phyloP scores from a whole-genome alignment of 2,113 vertebrate species.

The Rhynchomys soricoides region DNA sequence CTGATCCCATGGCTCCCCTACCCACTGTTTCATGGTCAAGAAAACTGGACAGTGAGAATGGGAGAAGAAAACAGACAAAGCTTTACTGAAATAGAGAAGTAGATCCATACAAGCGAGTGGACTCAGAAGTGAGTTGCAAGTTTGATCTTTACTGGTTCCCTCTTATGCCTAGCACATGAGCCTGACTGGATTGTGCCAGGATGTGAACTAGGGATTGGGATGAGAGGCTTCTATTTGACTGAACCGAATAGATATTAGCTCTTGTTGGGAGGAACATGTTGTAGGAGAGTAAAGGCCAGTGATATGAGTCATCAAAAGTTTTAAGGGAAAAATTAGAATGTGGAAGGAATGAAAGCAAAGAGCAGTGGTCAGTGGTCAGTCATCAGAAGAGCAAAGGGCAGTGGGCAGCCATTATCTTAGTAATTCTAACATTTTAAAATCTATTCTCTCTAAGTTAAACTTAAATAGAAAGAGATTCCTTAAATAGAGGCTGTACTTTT shows the following conservation, averaged over 20 bases:
- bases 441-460: background rate
- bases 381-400: background rate
- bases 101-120: fast-evolving
- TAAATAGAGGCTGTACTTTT: background rate
- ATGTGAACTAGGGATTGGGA: background rate
- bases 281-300: background rate
- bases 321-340: background rate
- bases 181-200: too few relatives aligned
- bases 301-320: background rate
- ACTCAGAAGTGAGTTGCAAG: too few relatives aligned
- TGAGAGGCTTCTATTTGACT: too few relatives aligned
- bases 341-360: background rate
- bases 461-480: background rate
- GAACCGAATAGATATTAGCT: background rate
- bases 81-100: too few relatives aligned
- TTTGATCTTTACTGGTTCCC: background rate
- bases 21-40: too few relatives aligned
- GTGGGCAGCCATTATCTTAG: background rate
- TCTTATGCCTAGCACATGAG: background rate
- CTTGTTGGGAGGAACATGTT: background rate
- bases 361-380: too few relatives aligned
- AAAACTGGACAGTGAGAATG: background rate
- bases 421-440: background rate
- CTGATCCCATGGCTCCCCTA: background rate
- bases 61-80: background rate